These are phyloP conservation scores for Sarcophilus harrisii DNA, from an alignment of 2,797 vertebrate species.

Conservation along the genomic window DNA sequence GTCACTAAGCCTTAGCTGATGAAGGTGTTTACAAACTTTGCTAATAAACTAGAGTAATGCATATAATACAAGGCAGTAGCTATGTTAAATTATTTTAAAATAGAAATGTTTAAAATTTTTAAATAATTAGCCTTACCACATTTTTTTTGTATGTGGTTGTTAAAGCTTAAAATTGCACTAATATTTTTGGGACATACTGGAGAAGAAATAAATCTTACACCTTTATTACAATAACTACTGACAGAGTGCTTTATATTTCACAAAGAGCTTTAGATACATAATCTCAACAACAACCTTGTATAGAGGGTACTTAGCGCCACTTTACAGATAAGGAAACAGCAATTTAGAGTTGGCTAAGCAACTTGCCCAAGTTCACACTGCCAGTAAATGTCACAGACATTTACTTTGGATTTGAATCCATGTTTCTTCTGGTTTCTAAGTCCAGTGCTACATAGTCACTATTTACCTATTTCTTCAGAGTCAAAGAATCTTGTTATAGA, in stretches of 20 bases:
- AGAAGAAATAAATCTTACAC: neutral
- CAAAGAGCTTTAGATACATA: neutral
- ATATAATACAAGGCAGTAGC: neutral
- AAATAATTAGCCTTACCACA: neutral
- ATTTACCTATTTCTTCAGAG: conserved; percentile 21
- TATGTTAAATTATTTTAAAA: neutral
- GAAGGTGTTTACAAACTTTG: neutral
- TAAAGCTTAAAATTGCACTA: neutral
- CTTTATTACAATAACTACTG: neutral
- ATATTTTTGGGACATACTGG: neutral
- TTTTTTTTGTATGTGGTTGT: neutral
- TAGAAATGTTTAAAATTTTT: neutral
- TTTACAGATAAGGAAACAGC: neutral
- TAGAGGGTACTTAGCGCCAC: neutral
- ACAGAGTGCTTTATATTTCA: neutral
- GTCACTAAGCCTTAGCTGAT: neutral
- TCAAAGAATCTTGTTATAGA: conserved; percentile 59
- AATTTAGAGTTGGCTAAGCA: neutral
- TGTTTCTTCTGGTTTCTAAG: conserved; percentile 37
- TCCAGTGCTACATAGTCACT: conserved; percentile 37
- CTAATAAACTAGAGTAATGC: neutral
- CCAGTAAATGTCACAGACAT: conserved; percentile 36
- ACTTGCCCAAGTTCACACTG: neutral
- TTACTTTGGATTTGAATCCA: conserved; percentile 48
- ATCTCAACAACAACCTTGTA: neutral